These are phyloP conservation scores for Drosophila atroscutellata DNA, from an alignment of 2,888 invertebrate species.

Conservation along the genomic window DNA sequence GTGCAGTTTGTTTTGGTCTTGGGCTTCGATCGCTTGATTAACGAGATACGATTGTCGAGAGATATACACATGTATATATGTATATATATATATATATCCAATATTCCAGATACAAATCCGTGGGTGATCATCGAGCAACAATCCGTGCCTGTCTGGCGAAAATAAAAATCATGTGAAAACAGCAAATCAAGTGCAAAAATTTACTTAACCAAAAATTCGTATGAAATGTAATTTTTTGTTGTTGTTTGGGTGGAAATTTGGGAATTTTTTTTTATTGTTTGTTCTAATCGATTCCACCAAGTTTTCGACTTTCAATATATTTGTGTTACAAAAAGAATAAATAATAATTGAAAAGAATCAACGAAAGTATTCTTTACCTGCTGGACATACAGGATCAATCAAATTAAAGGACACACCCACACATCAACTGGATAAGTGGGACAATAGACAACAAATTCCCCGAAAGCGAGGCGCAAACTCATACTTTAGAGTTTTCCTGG, in stretches of 20 bases:
- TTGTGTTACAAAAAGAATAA: not conserved
- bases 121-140: slow-evolving; percentile 27
- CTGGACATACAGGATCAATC: slow-evolving; percentile 37
- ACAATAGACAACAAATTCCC: slow-evolving; percentile 1
- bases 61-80: not conserved
- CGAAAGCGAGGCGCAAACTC: slow-evolving; percentile 18
- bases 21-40: slow-evolving; percentile 39
- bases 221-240: slow-evolving; percentile 8
- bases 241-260: slow-evolving; percentile 32
- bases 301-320: slow-evolving; percentile 10
- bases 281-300: not conserved
- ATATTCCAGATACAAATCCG: slow-evolving; percentile 23
- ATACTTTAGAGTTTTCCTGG: slow-evolving; percentile 43
- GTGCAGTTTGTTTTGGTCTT: slow-evolving; percentile 73
- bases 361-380: slow-evolving; percentile 35
- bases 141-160: slow-evolving; percentile 7
- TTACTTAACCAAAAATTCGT: not conserved
- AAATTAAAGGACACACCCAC: slow-evolving; percentile 15
- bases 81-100: slow-evolving; percentile 1
- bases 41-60: slow-evolving; percentile 28
- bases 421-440: slow-evolving; percentile 19
- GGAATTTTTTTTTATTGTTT: not conserved
- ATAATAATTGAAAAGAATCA: slow-evolving; percentile 3
- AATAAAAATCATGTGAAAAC: slow-evolving; percentile 36
- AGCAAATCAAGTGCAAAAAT: slow-evolving; percentile 34